A percentile compares a stretch with the other conserved stretches of the same genome.
Conservation (phyloP, 2,113 vertebrate genomes). For the Heterochromis multidens region DNA sequence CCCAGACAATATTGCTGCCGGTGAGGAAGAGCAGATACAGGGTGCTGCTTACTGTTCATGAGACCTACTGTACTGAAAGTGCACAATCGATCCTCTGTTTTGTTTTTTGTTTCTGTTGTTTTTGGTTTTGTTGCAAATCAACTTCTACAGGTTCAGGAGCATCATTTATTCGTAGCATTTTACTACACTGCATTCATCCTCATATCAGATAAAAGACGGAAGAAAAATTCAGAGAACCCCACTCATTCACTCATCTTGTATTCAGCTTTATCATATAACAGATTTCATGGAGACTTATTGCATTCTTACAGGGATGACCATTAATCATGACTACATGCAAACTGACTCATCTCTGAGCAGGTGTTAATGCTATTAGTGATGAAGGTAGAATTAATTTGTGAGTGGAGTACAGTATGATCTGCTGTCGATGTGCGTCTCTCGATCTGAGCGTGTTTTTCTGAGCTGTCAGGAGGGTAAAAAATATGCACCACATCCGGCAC, state of each 20-base stretch:
- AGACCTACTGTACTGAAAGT: background rate
- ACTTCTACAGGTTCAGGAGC: background rate
- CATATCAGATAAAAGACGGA: background rate
- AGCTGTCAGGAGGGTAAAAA: background rate
- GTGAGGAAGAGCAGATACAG: conserved; percentile 28
- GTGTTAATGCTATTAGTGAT: background rate
- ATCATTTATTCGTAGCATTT: background rate
- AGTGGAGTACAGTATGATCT: background rate
- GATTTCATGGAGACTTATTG: background rate
- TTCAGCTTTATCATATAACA: background rate
- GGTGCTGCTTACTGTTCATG: background rate
- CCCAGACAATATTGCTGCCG: conserved; percentile 21
- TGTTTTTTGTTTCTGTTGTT: background rate
- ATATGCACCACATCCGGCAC: conserved; percentile 28
- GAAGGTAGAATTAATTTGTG: background rate
- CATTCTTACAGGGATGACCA: background rate
- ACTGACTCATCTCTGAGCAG: background rate
- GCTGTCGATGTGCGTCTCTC: background rate
- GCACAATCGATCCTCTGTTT: background rate
- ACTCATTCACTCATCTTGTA: background rate
- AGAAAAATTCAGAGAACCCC: background rate
- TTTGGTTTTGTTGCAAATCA: background rate
- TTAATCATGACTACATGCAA: background rate
- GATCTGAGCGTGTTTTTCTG: conserved; percentile 13
- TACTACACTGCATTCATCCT: background rate